phyloP scores from a whole-genome alignment of 2,888 invertebrate species.

The Unio pictorum region DNA sequence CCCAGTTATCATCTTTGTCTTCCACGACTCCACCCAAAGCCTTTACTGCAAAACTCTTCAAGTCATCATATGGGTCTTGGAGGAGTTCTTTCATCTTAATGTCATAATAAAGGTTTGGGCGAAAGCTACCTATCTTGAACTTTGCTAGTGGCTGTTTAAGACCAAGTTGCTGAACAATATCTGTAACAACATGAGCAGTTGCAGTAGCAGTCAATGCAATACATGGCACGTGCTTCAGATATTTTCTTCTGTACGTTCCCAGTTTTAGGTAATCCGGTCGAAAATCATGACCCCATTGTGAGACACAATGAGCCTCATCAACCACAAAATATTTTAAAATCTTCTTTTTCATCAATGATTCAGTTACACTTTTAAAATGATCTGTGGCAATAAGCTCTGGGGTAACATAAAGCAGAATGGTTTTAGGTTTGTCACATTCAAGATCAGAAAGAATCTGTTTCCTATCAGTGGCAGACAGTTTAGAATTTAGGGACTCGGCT shows the following conservation, averaged over 20 bases:
- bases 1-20: constrained; percentile 44
- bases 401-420: constrained; percentile 92
- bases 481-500: constrained; percentile 94
- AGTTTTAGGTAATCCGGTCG: constrained; percentile 92
- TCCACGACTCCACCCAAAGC: constrained; percentile 50
- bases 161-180: constrained; percentile 79
- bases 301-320: constrained; percentile 87
- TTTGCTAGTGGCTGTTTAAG: constrained; percentile 79
- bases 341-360: constrained; percentile 81
- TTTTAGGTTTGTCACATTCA: constrained; percentile 81
- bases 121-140: constrained; percentile 82
- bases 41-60: constrained; percentile 73
- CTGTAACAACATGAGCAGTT: constrained; percentile 71
- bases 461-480: constrained; percentile 84
- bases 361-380: constrained; percentile 74
- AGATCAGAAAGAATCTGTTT: constrained; percentile 82
- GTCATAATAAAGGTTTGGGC: constrained; percentile 95
- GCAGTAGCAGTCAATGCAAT: constrained; percentile 98
- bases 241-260: constrained; percentile 76
- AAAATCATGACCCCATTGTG: constrained; percentile 99
- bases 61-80: constrained; percentile 85
- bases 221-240: constrained; percentile 82
- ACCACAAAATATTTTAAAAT: constrained; percentile 92
- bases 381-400: constrained; percentile 94
- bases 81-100: constrained; percentile 88